Evolutionary conservation across 2,888 invertebrate genomes (phyloP).

Genomic region (Parasteatoda lunata): DNA sequence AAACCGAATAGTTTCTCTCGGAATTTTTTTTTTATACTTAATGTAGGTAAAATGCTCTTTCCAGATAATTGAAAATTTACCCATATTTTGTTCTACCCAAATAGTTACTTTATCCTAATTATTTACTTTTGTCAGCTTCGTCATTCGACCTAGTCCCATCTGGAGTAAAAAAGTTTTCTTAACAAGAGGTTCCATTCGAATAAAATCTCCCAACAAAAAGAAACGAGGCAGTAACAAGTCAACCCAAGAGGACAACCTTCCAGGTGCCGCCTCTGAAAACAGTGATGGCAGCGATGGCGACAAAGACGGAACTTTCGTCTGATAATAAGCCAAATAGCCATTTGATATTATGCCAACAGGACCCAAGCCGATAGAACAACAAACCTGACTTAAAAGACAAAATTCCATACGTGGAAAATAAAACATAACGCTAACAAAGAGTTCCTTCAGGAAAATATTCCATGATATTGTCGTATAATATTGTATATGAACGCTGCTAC

Average conservation of each 20-base stretch:
- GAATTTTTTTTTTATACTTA: too few relatives aligned
- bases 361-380: neutral
- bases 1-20: too few relatives aligned
- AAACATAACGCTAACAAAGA: neutral
- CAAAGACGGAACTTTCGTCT: slow-evolving; percentile 59
- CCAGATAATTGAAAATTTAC: too few relatives aligned
- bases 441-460: neutral
- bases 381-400: neutral
- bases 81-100: too few relatives aligned
- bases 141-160: slow-evolving; percentile 95
- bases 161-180: slow-evolving; percentile 93
- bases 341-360: neutral
- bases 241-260: slow-evolving; percentile 49
- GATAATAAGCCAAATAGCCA: neutral
- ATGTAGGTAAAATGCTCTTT: too few relatives aligned
- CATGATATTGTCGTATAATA: neutral
- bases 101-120: too few relatives aligned
- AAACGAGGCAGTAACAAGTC: slow-evolving; percentile 27
- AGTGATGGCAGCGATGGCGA: slow-evolving; percentile 3
- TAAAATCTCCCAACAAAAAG: slow-evolving; percentile 64
- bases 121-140: slow-evolving; percentile 79
- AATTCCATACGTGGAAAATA: neutral
- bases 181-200: slow-evolving; percentile 70
- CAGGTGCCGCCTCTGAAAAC: slow-evolving; percentile 41
- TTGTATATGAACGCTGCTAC: neutral